Evolutionary conservation across 2,888 invertebrate species (phyloP), one percentile per base, ranked within the genome.

Genomic region (Scotopteryx bipunctaria): DNA sequence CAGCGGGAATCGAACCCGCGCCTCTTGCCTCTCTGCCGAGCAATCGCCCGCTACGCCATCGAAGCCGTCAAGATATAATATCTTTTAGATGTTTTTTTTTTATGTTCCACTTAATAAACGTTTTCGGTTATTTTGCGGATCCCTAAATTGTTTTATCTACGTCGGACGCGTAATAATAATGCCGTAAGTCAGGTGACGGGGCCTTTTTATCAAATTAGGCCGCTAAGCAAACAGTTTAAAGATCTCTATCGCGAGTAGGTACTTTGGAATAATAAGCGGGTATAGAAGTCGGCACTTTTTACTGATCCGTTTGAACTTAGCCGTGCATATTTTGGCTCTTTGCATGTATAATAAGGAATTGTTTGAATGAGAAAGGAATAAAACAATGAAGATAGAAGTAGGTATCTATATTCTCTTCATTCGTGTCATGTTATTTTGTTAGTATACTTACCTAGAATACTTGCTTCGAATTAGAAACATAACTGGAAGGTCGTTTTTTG

Each of bases 131-230:
- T 5, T 6, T 6, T n/a, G 41, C 13, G 17, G 72, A 68, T 69
- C 63, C 49, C 61, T 27, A 64, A 76, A 48, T 71, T 66, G 65
- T 73, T 78, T 81, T 86, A 85, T 85, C 83, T 83, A 59, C 55
- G 56, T 64, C 69, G 67, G 67, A 69, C 72, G 70, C 61, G 69
- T 84, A 81, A 85, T 85, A 81, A 83, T 81, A 79, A 78, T 75
- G 71, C 78, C 76, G 73, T 78, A 76, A 76, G 76, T 76, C 77
- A 76, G 74, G 76, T 81, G 79, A 79, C 73, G 73, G 56, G 63
- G 32, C 66, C 66, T 76, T 73, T 76, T 69, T 64, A 64, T 64
- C 61, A 65, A 76, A 78, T 79, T 71, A 70, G 69, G 66, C 55
- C 66, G 63, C 58, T 59, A 60, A 67, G 71, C 61, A 67, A 67